Evolutionary conservation across 2,888 invertebrate species (phyloP).

Genomic region (Sisyra nigra): DNA sequence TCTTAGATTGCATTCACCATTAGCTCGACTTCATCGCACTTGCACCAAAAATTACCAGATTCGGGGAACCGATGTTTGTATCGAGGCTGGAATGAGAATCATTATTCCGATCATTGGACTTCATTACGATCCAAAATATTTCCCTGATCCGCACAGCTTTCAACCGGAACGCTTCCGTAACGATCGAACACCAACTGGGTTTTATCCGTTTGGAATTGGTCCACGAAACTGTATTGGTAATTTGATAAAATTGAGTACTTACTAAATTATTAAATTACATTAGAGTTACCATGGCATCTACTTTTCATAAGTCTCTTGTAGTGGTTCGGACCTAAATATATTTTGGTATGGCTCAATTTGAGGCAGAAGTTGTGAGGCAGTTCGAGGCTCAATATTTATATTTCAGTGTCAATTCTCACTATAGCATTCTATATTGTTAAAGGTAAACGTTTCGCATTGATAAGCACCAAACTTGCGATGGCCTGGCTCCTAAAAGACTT

Average conservation of each 20-base stretch:
- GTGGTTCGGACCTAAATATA: too few species aligned
- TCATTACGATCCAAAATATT: slow-evolving; percentile 18
- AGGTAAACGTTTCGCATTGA: slow-evolving; percentile 4
- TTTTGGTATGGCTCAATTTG: too few species aligned
- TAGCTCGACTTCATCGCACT: slow-evolving; percentile 20
- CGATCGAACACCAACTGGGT: slow-evolving; percentile 14
- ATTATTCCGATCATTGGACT: slow-evolving; percentile 22
- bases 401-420: too few species aligned
- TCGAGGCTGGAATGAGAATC: slow-evolving; percentile 25
- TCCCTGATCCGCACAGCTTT: slow-evolving; percentile 16
- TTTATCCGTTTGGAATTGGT: slow-evolving; percentile 23
- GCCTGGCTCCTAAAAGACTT: slow-evolving; percentile 2
- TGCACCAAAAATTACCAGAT: slow-evolving; percentile 21
- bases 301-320: too few species aligned
- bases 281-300: too few species aligned
- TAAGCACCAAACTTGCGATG: slow-evolving; percentile 5
- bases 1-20: slow-evolving; percentile 26
- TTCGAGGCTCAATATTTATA: too few species aligned
- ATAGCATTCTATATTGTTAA: too few species aligned
- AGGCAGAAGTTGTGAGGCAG: too few species aligned
- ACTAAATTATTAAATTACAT: too few species aligned
- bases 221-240: slow-evolving; percentile 22
- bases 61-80: slow-evolving; percentile 22
- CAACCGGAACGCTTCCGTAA: slow-evolving; percentile 17
- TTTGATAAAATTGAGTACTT: too few species aligned